Evolutionary conservation across 1,140 invertebrate genomes (phyloP), one percentile per base, ranked within the genome.

Genomic region (Phymastichus coffea): DNA sequence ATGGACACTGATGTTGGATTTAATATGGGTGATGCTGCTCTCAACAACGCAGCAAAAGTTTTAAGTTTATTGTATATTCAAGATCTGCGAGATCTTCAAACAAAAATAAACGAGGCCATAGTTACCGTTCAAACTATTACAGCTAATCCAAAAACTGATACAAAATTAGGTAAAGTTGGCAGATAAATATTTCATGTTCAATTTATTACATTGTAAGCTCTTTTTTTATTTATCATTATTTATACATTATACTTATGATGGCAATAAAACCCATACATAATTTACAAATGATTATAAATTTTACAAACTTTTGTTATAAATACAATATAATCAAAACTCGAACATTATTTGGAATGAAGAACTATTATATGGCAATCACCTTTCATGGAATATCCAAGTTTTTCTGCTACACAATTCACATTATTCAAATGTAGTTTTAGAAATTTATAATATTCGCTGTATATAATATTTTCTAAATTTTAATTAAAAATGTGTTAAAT

Each of bases 61-160:
- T 79, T 98, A 22, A 85, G 92, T 35, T 82, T 98, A 15, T 75
- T 98, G 3, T 96, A 96, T 74, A 91, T 98, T 64, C 89, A 94
- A 69, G 93, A 97, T 75, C 77, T 98, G 7, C 82, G 95, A 64
- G 85, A 94, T 63, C 82, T 98, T 20, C 97, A 99, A 79, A 98
- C 95, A 0, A 87, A 87, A 70, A 97, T 98, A 33, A 99, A 99
- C 79, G 91, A 96, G 79, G 87, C 90, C 3, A 90, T 99, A 71
- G 96, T 98, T 2, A 84, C 85, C 56, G 91, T 97, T 1, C 97
- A 99, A 83, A 87, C 81, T 59, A 83, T 98, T 6, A 98, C 96
- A 14, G 95, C 96, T 8, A 91, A 99, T 86, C 97, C 97, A 10
- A 96, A 96, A 82, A 98, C 96, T 69, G 95, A 99, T 73, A 95